Evolutionary conservation across 2,888 invertebrate species (phyloP), one percentile per base, ranked within the genome.

Genomic region (Thereva nobilitata): DNA sequence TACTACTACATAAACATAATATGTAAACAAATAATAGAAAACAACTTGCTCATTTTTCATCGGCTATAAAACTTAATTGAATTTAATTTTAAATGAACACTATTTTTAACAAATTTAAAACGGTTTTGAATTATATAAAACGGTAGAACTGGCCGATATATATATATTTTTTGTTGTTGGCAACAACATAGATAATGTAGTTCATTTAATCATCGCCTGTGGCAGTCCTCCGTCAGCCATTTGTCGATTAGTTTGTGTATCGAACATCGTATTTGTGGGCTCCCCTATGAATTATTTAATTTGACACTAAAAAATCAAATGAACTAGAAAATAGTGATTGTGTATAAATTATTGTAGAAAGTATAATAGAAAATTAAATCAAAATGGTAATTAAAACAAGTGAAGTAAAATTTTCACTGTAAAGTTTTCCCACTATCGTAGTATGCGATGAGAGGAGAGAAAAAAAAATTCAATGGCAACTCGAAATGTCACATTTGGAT

Each of bases 221-320:
- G 68, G 68, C 54, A 68, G 59, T 64, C 34, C 68, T 38, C 49
- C 64, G 57, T 57, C 59, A 59, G 68, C 68, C 68, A 68, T 68
- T 23, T 68, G 61, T 68, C 68, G 68, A 65, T 65, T 64, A 64
- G 59, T 66, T 65, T 68, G 66, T 68, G 66, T 68, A 66, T 68
- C 66, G 68, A 68, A 68, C 67, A 57, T 67, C 68, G 50, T 61
- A 61, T 50, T 61, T 42, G 61, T 38, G 61, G 50, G 61, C 50
- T 61, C 61, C 50, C 23, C 50, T 40, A 61, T 61, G 61, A 61
- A 50, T 61, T 61, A 61, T 61, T 61, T 61, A 61, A 61, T 61
- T 61, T 61, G 61, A 61, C 61, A 61, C 61, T 50, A 61, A 50
- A 23, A 61, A 61, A 61, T 50, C 61, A 61, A 50, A 61, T 61